phyloP scores from a whole-genome alignment of 2,113 vertebrate genomes.

The Stegastes partitus region DNA sequence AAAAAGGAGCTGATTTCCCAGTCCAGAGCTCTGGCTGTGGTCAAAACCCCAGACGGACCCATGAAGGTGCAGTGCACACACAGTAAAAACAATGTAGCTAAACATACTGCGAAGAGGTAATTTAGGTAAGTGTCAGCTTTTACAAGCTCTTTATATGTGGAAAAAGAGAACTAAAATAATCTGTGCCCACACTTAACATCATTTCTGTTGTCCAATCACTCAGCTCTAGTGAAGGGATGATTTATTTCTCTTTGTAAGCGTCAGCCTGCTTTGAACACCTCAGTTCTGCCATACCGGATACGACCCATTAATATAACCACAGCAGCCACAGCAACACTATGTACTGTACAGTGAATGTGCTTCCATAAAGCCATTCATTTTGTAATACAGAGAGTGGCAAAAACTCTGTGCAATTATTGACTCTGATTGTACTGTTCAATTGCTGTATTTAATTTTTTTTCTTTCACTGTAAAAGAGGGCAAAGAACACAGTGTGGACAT shows the following conservation, averaged over 20 bases:
- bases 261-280: background rate
- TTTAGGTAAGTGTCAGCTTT: background rate
- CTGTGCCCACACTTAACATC: background rate
- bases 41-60: background rate
- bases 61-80: conserved; percentile 16
- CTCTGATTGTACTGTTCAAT: background rate
- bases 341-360: background rate
- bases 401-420: background rate
- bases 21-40: conserved; percentile 18
- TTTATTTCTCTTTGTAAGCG: background rate
- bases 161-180: background rate
- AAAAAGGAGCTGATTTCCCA: conserved; percentile 17
- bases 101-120: background rate
- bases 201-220: background rate
- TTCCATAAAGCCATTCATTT: background rate
- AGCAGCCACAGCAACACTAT: no score
- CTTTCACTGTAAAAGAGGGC: background rate
- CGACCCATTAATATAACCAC: background rate
- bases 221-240: background rate
- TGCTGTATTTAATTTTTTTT: background rate
- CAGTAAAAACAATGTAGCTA: conserved; percentile 31
- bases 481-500: background rate
- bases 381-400: background rate
- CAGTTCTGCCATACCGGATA: background rate
- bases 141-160: background rate